Evolutionary conservation across 2,888 invertebrate species (phyloP).

Genomic region (Choreutis nemorana): DNA sequence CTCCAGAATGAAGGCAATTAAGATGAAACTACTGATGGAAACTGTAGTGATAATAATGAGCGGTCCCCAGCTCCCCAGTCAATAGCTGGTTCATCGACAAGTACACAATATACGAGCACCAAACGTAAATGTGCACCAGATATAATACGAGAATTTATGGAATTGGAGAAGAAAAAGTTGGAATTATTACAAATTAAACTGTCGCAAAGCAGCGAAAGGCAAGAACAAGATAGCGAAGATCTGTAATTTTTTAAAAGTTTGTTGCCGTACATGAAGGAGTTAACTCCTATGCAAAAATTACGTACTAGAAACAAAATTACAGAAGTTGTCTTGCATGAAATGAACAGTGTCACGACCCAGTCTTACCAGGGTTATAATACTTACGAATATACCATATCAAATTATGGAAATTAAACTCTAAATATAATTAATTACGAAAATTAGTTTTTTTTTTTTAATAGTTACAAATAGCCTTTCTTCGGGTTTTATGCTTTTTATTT

Average conservation of each 20-base stretch:
- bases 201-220: constrained; percentile 16
- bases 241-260: constrained; percentile 17
- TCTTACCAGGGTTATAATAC: constrained; percentile 17
- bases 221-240: constrained; percentile 15
- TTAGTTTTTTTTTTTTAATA: too few relatives aligned
- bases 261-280: constrained; percentile 17
- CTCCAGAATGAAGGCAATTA: constrained; percentile 13
- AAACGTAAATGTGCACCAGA: constrained; percentile 18
- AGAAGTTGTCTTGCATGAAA: constrained; percentile 16
- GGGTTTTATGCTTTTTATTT: too few relatives aligned
- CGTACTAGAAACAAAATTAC: constrained; percentile 18
- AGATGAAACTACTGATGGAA: constrained; percentile 14
- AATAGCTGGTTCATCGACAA: constrained; percentile 15
- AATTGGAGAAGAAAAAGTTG: constrained; percentile 18
- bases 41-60: constrained; percentile 11
- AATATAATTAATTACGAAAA: constrained; percentile 8
- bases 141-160: constrained; percentile 17
- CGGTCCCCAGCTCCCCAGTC: constrained; percentile 15
- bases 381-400: constrained; percentile 15
- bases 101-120: constrained; percentile 16
- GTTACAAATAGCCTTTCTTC: too few relatives aligned
- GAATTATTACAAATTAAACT: constrained; percentile 18
- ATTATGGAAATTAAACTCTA: constrained; percentile 16
- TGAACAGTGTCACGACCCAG: constrained; percentile 16
- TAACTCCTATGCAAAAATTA: constrained; percentile 18